Percentiles rank a stretch among this genome's conserved stretches.
These are phyloP conservation scores for Cryptoprocta ferox DNA, from an alignment of 2,797 vertebrate species.

Conservation along the genomic window DNA sequence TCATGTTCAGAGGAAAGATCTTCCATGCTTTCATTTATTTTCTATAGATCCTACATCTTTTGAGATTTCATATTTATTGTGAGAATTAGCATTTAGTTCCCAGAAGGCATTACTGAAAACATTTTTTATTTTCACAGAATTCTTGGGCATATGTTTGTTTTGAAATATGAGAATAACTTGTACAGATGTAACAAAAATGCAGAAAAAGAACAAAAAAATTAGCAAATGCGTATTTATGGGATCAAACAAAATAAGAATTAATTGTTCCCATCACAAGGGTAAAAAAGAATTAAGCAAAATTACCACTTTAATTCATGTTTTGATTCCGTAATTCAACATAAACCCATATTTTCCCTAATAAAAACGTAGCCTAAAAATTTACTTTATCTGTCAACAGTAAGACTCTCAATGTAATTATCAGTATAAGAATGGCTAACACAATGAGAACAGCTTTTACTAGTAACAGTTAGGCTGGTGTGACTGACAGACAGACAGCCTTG, in stretches of 20 bases:
- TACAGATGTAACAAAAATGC: not conserved
- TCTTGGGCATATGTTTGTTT: not conserved
- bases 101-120: not conserved
- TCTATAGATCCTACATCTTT: not conserved
- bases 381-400: not conserved
- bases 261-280: not conserved
- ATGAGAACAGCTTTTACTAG: not conserved
- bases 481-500: not conserved
- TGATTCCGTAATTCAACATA: not conserved
- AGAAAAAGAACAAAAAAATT: not conserved
- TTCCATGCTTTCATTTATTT: not conserved
- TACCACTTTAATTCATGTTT: not conserved
- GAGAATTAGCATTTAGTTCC: not conserved
- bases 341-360: not conserved
- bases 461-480: not conserved
- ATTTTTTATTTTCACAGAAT: not conserved
- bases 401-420: not conserved
- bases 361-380: slow-evolving; percentile 9
- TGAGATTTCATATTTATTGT: not conserved
- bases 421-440: not conserved
- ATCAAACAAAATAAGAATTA: not conserved
- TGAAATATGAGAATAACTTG: not conserved
- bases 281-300: not conserved
- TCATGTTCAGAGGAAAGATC: not conserved
- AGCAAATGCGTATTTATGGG: not conserved